Evolutionary conservation across 2,113 vertebrate genomes (phyloP), one percentile per base, ranked within the genome.

Genomic region (Corythaeola cristata): DNA sequence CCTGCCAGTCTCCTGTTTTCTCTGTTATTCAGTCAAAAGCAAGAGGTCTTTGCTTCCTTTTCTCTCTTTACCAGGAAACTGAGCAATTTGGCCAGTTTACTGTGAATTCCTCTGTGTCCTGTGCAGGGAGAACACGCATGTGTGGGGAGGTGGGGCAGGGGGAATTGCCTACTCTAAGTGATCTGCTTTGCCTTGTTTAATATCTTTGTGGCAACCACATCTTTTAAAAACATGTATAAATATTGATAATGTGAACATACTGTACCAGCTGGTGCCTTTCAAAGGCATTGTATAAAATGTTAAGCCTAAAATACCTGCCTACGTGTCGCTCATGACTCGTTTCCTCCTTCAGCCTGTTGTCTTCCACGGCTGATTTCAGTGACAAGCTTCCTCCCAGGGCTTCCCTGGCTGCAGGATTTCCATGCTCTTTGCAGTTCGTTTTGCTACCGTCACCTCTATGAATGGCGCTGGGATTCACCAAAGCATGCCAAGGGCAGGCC

Each of bases 1-100:
- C 27, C 30, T 68, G 21, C 30, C 74, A 62, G 62, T 41, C 53
- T 82, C 35, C 49, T 76, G 19, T 89, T 85, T 86, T 73, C 30
- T 87, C 41, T 89, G 37, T 81, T 84, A 66, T 3, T 89, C 59
- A 81, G 73, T 78, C 73, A 85, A 71, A 96, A 87, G 37, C 55
- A 63, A 41, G 37, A 77, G 60, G 52, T 20, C 52, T 81, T 67
- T 0, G 4, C 28, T 86, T 95, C 64, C 81, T 88, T 86, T 93
- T 73, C n/a, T 55, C 9, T 62, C 55, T 85, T 90, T 85, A 79
- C 39, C 50, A 81, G 73, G 81, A 93, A 88, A 44, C 41, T 6
- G 67, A 83, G 50, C 75, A 77, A 53, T 56, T 77, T 13, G 33
- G n/a, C 13, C 18, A 59, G 13, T 81, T 89, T 67, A n/a, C 17